Evolutionary conservation across 2,888 invertebrate genomes (phyloP).

Genomic region (Calliphora vomitoria): DNA sequence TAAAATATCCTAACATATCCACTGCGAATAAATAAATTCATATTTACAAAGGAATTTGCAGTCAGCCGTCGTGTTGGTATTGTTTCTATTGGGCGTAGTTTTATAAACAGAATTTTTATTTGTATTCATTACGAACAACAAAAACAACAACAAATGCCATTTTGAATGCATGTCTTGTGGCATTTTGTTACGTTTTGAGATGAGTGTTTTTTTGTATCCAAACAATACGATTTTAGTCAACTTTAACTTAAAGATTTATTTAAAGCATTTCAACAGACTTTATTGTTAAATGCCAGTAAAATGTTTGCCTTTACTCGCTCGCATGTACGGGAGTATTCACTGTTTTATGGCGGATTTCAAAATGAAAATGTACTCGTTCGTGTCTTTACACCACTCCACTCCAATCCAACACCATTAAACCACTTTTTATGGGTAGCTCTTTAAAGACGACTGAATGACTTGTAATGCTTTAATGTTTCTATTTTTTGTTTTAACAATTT

Average conservation of each 20-base stretch:
- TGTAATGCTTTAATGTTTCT: background rate
- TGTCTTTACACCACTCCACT: slow-evolving; percentile 19
- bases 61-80: slow-evolving; percentile 13
- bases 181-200: slow-evolving; percentile 56
- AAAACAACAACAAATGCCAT: slow-evolving; percentile 46
- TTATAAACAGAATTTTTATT: slow-evolving; percentile 59
- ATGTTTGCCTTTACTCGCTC: background rate
- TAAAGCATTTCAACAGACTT: slow-evolving; percentile 32
- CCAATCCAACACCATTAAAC: slow-evolving; percentile 43
- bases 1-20: slow-evolving; percentile 3
- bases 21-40: no score
- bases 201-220: slow-evolving; percentile 41
- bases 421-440: slow-evolving; percentile 37
- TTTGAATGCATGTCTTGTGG: slow-evolving; percentile 66
- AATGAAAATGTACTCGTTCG: background rate
- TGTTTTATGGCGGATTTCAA: slow-evolving; percentile 41
- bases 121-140: slow-evolving; percentile 38
- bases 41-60: slow-evolving; percentile 50
- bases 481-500: slow-evolving; percentile 4
- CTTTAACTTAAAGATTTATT: slow-evolving; percentile 54
- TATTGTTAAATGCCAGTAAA: slow-evolving; percentile 29
- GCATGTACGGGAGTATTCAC: slow-evolving; percentile 5
- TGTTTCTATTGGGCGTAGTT: slow-evolving; percentile 66
- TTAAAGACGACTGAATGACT: background rate
- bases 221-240: slow-evolving; percentile 44